A percentile compares a stretch with the other conserved stretches of the same genome.
phyloP scores from a whole-genome alignment of 2,797 vertebrate species.

The Chiloscyllium punctatum region DNA sequence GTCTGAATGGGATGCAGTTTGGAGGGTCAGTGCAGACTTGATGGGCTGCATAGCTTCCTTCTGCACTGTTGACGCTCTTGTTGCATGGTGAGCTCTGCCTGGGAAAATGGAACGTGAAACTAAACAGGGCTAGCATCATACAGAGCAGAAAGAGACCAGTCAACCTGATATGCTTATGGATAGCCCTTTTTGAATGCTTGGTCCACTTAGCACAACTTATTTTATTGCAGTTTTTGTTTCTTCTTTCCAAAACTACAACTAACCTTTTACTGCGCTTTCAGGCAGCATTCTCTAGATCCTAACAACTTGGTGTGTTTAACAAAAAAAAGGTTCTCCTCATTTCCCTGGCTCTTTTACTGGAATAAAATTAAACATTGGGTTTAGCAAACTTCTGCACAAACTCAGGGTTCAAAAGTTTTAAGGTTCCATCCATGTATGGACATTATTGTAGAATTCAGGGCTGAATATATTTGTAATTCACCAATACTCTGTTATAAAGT shows the following conservation, averaged over 20 bases:
- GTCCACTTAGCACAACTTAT: too few species aligned
- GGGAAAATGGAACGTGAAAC: not conserved
- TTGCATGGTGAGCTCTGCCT: not conserved
- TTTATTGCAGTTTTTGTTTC: not conserved
- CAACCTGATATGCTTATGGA: not conserved
- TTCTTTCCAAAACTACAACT: not conserved
- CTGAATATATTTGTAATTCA: not conserved
- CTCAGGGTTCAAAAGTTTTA: not conserved
- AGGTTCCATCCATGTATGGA: not conserved
- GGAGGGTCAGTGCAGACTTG: too few species aligned
- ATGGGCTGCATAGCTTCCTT: too few species aligned
- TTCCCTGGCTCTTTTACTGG: not conserved
- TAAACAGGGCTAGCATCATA: too few species aligned
- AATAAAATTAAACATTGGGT: not conserved
- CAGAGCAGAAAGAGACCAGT: not conserved
- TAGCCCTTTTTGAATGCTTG: not conserved
- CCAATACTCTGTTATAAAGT: not conserved
- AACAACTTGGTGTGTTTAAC: not conserved
- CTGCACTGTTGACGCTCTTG: not conserved
- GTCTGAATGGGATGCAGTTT: too few species aligned
- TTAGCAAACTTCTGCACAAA: not conserved
- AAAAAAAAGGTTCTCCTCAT: not conserved
- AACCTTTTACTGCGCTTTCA: not conserved
- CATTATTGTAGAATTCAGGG: not conserved
- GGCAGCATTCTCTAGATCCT: not conserved